phyloP scores from a whole-genome alignment of 1,140 invertebrate genomes.

The Prorops nasuta region DNA sequence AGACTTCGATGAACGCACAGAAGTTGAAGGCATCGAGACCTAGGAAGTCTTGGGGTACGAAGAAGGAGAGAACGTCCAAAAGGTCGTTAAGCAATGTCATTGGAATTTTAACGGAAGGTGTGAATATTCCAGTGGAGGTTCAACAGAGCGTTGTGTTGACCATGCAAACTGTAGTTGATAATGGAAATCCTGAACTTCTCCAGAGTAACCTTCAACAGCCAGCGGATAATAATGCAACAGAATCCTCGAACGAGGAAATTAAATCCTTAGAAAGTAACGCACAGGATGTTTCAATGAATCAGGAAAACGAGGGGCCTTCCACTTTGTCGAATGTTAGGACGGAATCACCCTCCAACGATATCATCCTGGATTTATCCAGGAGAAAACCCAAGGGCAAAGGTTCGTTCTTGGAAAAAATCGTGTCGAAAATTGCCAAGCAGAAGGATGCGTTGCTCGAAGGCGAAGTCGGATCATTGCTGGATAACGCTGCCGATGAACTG shows the following conservation, averaged over 20 bases:
- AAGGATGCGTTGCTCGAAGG: constrained; percentile 46
- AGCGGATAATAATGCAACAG: not conserved
- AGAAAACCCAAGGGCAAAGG: constrained; percentile 45
- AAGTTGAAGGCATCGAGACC: constrained; percentile 44
- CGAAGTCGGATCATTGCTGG: constrained; percentile 34
- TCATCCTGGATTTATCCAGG: constrained; percentile 49
- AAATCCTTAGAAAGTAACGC: not conserved
- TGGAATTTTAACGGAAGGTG: constrained; percentile 51
- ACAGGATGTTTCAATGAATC: not conserved
- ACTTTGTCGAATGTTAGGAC: not conserved
- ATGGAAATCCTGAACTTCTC: constrained; percentile 14
- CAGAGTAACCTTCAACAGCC: not conserved
- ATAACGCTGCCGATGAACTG: constrained; percentile 35
- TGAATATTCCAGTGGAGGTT: constrained; percentile 46
- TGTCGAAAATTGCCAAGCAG: constrained; percentile 52
- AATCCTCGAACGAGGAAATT: not conserved
- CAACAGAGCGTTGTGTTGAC: constrained; percentile 48
- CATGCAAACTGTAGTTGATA: constrained; percentile 40
- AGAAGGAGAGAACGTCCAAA: constrained; percentile 36
- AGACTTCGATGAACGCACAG: constrained; percentile 33
- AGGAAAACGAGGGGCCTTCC: not conserved
- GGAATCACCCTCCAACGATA: constrained; percentile 37
- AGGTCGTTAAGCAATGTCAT: constrained; percentile 49
- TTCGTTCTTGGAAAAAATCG: constrained; percentile 50
- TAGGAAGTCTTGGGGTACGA: constrained; percentile 41